Conservation (phyloP, 2,797 vertebrate genomes). For the Mico argentatus region DNA sequence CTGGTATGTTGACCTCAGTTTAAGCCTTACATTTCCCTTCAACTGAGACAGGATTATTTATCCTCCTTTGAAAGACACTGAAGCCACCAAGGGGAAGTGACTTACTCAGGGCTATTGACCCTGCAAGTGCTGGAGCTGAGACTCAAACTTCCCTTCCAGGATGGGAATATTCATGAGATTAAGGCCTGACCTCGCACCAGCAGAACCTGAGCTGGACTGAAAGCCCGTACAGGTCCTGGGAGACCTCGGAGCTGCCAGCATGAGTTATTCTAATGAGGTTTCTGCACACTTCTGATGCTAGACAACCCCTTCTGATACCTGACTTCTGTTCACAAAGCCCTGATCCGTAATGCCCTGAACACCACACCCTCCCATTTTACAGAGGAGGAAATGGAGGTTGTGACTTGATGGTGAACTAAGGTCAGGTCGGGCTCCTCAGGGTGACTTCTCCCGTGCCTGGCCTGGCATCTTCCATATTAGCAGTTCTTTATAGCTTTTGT, state of each 20-base stretch:
- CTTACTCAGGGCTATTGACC: neutral
- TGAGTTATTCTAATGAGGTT: neutral
- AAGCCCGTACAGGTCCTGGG: fast-evolving
- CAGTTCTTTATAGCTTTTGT: neutral
- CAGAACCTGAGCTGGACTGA: neutral
- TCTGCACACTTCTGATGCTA: fast-evolving
- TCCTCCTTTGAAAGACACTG: neutral
- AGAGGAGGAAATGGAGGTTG: neutral
- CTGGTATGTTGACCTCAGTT: neutral
- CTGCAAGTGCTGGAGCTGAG: neutral
- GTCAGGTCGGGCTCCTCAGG: neutral
- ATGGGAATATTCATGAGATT: neutral
- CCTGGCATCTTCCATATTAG: neutral
- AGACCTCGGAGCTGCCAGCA: neutral
- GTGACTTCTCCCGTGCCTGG: neutral
- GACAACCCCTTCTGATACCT: neutral
- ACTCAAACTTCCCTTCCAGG: neutral
- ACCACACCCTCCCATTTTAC: neutral
- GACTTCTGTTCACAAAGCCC: neutral
- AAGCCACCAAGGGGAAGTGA: neutral
- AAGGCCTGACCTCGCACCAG: neutral
- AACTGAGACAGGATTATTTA: neutral
- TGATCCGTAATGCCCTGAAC: neutral
- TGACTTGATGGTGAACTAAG: neutral
- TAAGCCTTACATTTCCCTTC: neutral